Evolutionary conservation across 2,888 invertebrate species (phyloP).

Genomic region (Acrobasis consociella): DNA sequence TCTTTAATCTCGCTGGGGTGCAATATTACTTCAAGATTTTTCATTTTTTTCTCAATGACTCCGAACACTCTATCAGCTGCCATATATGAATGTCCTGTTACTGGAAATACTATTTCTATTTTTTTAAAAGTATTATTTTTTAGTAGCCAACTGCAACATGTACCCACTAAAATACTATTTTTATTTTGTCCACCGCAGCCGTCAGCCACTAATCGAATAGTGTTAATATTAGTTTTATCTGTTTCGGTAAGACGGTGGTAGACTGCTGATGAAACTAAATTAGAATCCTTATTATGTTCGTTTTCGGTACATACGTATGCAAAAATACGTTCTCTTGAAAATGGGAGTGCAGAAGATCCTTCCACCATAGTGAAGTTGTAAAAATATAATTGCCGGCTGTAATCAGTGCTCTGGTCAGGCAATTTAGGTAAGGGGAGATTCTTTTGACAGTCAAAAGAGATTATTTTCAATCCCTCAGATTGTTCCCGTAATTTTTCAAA

Average conservation of each 20-base stretch:
- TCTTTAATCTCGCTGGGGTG: slow-evolving; percentile 34
- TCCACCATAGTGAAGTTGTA: slow-evolving; percentile 23
- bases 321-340: slow-evolving; percentile 14
- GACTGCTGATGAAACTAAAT: slow-evolving; percentile 41
- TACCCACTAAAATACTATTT: slow-evolving; percentile 11
- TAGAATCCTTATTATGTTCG: slow-evolving; percentile 28
- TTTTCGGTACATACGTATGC: slow-evolving; percentile 29
- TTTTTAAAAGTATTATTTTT: slow-evolving; percentile 4
- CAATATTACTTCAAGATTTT: slow-evolving; percentile 36
- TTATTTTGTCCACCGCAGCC: slow-evolving; percentile 22
- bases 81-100: slow-evolving; percentile 21
- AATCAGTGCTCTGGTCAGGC: slow-evolving; percentile 23
- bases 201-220: slow-evolving; percentile 21
- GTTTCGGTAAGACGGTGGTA: slow-evolving; percentile 28
- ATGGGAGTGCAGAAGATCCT: slow-evolving; percentile 17
- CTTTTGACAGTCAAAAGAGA: slow-evolving; percentile 25
- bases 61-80: slow-evolving; percentile 29
- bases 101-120: slow-evolving; percentile 21
- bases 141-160: slow-evolving; percentile 17
- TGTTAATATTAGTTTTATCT: slow-evolving; percentile 9
- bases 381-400: slow-evolving; percentile 21
- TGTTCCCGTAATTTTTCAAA: slow-evolving; percentile 24
- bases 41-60: slow-evolving; percentile 29
- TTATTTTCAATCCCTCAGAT: slow-evolving; percentile 14
- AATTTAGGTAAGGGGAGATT: slow-evolving; percentile 25